Base-by-base conservation (phyloP, 2,888 invertebrate species). In the Neoscelio sp. region DNA sequence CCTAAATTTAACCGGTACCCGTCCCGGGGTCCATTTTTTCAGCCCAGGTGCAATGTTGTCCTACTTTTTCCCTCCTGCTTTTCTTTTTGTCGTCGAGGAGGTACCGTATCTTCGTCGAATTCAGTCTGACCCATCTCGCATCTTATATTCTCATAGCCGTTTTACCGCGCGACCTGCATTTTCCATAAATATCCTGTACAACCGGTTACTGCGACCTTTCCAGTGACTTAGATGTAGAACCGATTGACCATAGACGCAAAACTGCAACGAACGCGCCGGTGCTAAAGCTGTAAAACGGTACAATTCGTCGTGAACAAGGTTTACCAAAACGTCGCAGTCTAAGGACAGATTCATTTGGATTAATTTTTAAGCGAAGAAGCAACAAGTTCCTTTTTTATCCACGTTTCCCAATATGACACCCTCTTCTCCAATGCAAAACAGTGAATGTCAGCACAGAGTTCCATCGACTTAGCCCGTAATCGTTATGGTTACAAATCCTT, bases 31-130 rank as follows among this genome's bases (percentile, higher is more conserved):
- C 20, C 50, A 20, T 48, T 23, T 26, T 17, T 33, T 42, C 28
- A 33, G n/a, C 15, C 46, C 15, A n/a, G n/a, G n/a, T n/a, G n/a
- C n/a, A n/a, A n/a, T n/a, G n/a, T n/a, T n/a, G n/a, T n/a, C n/a
- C n/a, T n/a, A n/a, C n/a, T n/a, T n/a, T n/a, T n/a, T n/a, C 18
- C 23, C 46, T 26, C 64, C 52, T 26, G 48, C 52, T 75, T 71
- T 65, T 62, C 64, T 62, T 23, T 60, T 74, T 74, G 46, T 58
- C 46, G 2, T 2, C 4, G 3, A 18, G 12, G 3, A 18, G 12
- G 48, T 76, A 80, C 80, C 78, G 80, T 82, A 78, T 46, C 30
- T 80, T 80, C 78, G 68, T 46, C 42, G 77, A 79, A 79, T 60
- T 52, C 58, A 67, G 65, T 67, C 76, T 74, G 79, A 76, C 76